Base-by-base conservation (phyloP, 2,113 vertebrate genomes). In the Petrocephalus microphthalmus region DNA sequence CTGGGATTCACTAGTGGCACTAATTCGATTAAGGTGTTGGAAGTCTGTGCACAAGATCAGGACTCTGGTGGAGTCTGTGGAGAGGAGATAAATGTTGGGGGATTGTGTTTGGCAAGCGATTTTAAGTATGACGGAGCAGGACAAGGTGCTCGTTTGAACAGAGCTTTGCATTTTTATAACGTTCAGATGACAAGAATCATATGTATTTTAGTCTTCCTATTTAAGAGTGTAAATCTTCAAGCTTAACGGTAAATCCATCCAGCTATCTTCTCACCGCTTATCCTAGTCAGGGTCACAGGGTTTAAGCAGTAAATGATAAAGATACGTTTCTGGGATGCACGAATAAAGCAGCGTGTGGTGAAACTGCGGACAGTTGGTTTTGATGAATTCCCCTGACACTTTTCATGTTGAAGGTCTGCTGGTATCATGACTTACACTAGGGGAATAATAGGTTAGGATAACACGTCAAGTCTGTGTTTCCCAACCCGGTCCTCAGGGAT, bases 11-110 rank as follows among this genome's bases (percentile, higher is more conserved):
- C 83, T 89, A 86, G 7, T 25, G n/a, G 52, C n/a, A 29, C 84
- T 91, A 81, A 91, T 87, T 86, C 52, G 56, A 78, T 83, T 87
- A 85, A 86, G 53, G n/a, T 25, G 20, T 25, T 7, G 7, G 81
- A 84, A 17, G 45, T 51, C 29, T 17, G 52, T 49, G 2, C 2
- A 57, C 22, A 5, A 37, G 22, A 47, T 37, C 19, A 74, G 56
- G 56, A 37, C 25, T 37, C 33, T 37, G 7, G 37, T 85, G 54
- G 88, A 85, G 49, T 29, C 11, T 47, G 52, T 15, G 47, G 45
- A 8, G 42, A 51, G 22, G 49, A 53, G 19, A 78, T 78, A 53
- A 52, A 52, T 82, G 71, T 33, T 17, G 20, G 20, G 49, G 52
- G 51, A 82, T 25, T 84, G 22, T 3, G 2, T 11, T 78, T 74